These are phyloP conservation scores for Galerucella nymphaeae DNA, from an alignment of 2,888 invertebrate genomes.

Conservation along the genomic window DNA sequence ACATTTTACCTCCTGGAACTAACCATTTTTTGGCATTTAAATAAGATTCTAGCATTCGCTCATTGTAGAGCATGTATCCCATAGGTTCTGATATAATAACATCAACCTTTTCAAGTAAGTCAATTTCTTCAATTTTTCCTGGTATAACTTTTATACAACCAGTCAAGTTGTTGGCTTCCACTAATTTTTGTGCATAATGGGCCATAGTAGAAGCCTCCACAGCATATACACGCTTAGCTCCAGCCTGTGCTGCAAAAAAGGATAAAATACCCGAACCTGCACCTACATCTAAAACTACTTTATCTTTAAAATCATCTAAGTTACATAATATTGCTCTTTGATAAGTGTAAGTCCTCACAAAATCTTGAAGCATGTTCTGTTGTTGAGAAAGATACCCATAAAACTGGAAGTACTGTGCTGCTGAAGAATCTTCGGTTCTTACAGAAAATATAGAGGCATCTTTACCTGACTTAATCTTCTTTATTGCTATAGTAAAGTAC, in stretches of 20 bases:
- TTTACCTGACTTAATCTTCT: conserved; percentile 78
- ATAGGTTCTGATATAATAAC: conserved; percentile 99
- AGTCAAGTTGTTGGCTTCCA: conserved; percentile 88
- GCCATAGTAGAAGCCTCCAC: conserved; percentile 99
- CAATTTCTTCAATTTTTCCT: conserved; percentile 95
- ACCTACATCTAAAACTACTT: conserved; percentile 96
- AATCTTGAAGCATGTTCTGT: conserved; percentile 99
- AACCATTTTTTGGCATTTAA: conserved; percentile 99
- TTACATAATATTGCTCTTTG: conserved; percentile 97
- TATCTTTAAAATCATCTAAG: conserved; percentile 89
- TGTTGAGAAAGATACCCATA: conserved; percentile 99
- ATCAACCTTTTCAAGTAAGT: conserved; percentile 94
- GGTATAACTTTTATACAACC: conserved; percentile 93
- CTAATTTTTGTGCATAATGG: conserved; percentile 91
- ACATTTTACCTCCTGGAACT: conserved; percentile 94
- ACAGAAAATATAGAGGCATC: conserved; percentile 90
- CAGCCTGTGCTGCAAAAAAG: conserved; percentile 98
- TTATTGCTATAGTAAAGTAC: conserved; percentile 79
- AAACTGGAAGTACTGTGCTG: conserved; percentile 99
- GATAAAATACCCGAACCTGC: conserved; percentile 98
- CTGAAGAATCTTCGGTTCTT: conserved; percentile 97
- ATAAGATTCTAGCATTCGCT: conserved; percentile 98
- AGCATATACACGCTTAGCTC: conserved; percentile 95
- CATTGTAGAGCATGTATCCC: conserved; percentile 99
- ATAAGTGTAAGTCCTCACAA: conserved; percentile 97